Base-by-base conservation (phyloP, 2,113 vertebrate species). In the Carassius carassius region DNA sequence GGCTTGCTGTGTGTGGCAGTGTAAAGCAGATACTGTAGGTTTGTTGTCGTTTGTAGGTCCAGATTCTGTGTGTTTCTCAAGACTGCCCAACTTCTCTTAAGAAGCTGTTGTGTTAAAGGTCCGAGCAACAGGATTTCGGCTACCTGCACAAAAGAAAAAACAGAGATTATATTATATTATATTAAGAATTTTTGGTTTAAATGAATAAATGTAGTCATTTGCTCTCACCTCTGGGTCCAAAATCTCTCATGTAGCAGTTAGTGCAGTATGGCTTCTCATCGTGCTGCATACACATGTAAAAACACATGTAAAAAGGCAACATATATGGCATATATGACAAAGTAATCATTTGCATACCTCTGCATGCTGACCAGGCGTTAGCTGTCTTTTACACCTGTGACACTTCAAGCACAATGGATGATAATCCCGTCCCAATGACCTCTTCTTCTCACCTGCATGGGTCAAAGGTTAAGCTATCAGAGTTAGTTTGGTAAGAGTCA, bases 381-480 rank as follows among this genome's bases (percentile, higher is more conserved):
- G 93, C 77, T 95, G 95, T 82, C 93, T 89, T 86, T 94, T 96
- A 87, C 95, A 96, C 16, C 79, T 91, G 63, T 93, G 93, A 88
- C 95, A 96, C 91, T 96, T 96, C 89, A 96, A 92, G 90, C 95
- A 96, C 49, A 96, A 91, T 2, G 95, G 95, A 89, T 96, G 95
- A 90, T 96, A 96, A 91, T 96, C 95, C 81, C 94, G 93, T 70
- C 95, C 95, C 41, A 96, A 32, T 6, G 95, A 96, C 74, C 93
- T 92, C 83, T 93, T 96, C 88, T 92, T 95, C 89, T 96, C 95
- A 89, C 92, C 95, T 96, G 87, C n/a, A 84, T 58, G 65, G 67
- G 51, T 60, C 29, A 82, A 81, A 72, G 49, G 70, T 65, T 65
- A 47, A 25, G 12, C 54, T n/a, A 32, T 60, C 14, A 58, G 35